phyloP scores from a whole-genome alignment of 2,888 invertebrate genomes.

The Camptogramma bilineatum region DNA sequence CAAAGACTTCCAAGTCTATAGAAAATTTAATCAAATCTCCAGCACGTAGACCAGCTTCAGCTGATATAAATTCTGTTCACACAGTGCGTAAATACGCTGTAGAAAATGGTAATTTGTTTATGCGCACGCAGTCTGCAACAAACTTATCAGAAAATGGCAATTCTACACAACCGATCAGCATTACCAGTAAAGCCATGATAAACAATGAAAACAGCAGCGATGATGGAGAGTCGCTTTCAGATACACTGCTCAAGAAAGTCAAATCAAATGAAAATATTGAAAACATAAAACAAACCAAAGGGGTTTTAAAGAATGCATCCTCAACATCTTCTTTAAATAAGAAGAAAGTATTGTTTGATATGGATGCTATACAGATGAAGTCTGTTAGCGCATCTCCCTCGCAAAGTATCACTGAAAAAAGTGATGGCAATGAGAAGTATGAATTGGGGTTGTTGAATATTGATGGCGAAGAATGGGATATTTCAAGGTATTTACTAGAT shows the following conservation, averaged over 20 bases:
- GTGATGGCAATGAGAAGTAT: conserved; percentile 68
- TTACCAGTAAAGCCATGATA: conserved; percentile 7
- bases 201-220: conserved; percentile 57
- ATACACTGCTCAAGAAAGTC: conserved; percentile 55
- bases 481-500: conserved; percentile 72
- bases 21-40: conserved; percentile 73
- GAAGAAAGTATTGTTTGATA: conserved; percentile 88
- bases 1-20: conserved; percentile 61
- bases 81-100: conserved; percentile 52
- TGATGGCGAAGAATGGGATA: conserved; percentile 82
- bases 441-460: conserved; percentile 73
- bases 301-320: conserved; percentile 85
- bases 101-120: conserved; percentile 50
- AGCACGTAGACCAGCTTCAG: conserved; percentile 66
- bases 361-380: conserved; percentile 84
- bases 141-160: conserved; percentile 48
- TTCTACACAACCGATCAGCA: conserved; percentile 5
- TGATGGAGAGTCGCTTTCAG: conserved; percentile 58
- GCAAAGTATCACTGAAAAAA: conserved; percentile 76
- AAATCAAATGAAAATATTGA: conserved; percentile 60
- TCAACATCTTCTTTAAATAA: conserved; percentile 84
- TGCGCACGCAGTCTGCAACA: conserved; percentile 61
- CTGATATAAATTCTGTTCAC: conserved; percentile 54
- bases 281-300: conserved; percentile 74
- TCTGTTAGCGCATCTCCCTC: conserved; percentile 83